A percentile compares a stretch with the other conserved stretches of the same genome.
Evolutionary conservation across 2,113 vertebrate genomes (phyloP).

Genomic region (Polypterus bichir): DNA sequence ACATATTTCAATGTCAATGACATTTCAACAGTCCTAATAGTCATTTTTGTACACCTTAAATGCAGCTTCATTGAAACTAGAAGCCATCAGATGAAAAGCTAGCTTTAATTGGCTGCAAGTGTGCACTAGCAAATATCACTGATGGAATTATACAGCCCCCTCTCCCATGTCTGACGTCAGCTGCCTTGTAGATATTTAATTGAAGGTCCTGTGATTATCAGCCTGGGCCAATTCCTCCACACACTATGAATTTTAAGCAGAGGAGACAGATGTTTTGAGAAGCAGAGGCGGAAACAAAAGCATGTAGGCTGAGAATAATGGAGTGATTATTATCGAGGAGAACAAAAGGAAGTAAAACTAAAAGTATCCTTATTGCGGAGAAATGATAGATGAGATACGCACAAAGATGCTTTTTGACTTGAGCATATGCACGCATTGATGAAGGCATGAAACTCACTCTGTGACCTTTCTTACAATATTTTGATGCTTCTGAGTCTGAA

Average conservation of each 20-base stretch:
- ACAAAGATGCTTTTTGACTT: no score
- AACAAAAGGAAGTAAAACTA: neutral
- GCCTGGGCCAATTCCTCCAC: constrained; percentile 18
- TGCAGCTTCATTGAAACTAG: neutral
- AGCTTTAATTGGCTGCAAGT: neutral
- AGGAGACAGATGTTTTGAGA: constrained; percentile 35
- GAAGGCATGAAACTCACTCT: no score
- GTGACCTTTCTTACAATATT: no score
- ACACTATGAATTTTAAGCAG: constrained; percentile 34
- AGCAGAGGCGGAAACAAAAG: constrained; percentile 23
- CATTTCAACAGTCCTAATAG: no score
- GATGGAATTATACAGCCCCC: constrained; percentile 13
- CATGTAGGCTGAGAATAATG: constrained; percentile 29
- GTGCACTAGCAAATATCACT: constrained; percentile 5
- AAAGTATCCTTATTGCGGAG: no score
- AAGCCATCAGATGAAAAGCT: neutral
- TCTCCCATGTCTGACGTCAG: constrained; percentile 28
- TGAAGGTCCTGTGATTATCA: constrained; percentile 40
- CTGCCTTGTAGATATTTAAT: constrained; percentile 34
- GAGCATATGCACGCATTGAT: no score
- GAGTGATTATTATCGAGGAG: constrained; percentile 28
- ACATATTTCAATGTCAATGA: no score
- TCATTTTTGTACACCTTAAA: neutral
- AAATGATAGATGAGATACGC: no score
- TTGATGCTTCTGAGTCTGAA: no score